Evolutionary conservation across 2,113 vertebrate genomes (phyloP).

Genomic region (Paralichthys olivaceus): DNA sequence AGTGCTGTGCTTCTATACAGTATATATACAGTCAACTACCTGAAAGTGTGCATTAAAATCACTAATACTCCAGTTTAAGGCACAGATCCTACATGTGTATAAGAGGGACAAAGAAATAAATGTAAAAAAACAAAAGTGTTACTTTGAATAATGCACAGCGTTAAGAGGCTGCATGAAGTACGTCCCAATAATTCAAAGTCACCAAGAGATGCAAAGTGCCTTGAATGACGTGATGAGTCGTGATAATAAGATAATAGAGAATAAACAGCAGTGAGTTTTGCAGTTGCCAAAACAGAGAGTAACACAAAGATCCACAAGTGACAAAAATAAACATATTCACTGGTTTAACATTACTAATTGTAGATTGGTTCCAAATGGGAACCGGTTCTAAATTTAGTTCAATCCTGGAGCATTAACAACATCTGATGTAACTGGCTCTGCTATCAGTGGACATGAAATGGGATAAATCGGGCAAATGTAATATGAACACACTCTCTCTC

Average conservation of each 20-base stretch:
- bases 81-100: too few species aligned
- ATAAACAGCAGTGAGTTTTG: neutral
- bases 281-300: neutral
- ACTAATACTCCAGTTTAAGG: too few species aligned
- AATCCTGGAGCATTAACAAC: neutral
- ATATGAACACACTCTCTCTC: neutral
- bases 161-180: too few species aligned
- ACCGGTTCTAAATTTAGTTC: neutral
- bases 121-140: too few species aligned
- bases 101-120: too few species aligned
- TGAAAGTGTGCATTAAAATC: too few species aligned
- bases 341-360: slow-evolving; percentile 9
- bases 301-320: slow-evolving; percentile 1
- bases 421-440: slow-evolving; percentile 1
- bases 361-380: slow-evolving; percentile 6
- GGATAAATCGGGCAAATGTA: slow-evolving; percentile 11
- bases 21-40: too few species aligned
- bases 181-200: too few species aligned
- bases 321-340: slow-evolving; percentile 20
- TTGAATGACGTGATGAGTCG: too few species aligned
- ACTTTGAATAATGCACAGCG: too few species aligned
- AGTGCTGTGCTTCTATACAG: too few species aligned
- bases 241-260: neutral
- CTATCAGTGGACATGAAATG: slow-evolving; percentile 3
- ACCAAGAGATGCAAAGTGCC: too few species aligned